Conservation (phyloP, 1,140 invertebrate species). For the Platyscapa corneri region DNA sequence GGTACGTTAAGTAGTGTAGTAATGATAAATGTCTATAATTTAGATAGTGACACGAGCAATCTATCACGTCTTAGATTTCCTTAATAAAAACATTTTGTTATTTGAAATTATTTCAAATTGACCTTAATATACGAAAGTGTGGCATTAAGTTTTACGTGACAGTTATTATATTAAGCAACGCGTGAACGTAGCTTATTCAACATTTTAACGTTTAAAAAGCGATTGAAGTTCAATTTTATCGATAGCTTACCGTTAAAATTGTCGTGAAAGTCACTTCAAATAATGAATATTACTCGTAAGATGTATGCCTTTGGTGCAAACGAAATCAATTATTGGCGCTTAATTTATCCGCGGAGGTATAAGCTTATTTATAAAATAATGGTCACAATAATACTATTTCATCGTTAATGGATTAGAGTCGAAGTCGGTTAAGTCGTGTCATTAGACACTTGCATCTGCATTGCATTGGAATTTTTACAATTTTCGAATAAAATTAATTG, state of each 20-base stretch:
- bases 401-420: too few species aligned
- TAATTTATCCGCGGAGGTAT: too few species aligned
- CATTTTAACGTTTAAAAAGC: not conserved
- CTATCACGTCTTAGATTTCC: not conserved
- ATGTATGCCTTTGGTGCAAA: not conserved
- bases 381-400: too few species aligned
- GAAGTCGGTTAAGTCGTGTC: too few species aligned
- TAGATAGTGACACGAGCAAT: not conserved
- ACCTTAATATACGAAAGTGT: not conserved
- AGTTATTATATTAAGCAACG: not conserved
- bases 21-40: not conserved
- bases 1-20: too few species aligned
- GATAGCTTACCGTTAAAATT: not conserved
- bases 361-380: too few species aligned
- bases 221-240: not conserved
- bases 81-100: not conserved
- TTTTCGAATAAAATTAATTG: too few species aligned
- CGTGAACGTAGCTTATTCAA: not conserved
- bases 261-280: not conserved
- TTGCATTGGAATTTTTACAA: not conserved
- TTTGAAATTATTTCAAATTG: not conserved
- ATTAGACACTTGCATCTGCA: too few species aligned
- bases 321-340: not conserved
- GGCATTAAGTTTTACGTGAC: not conserved
- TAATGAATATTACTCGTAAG: not conserved